Evolutionary conservation across 2,113 vertebrate species (phyloP).

Genomic region (Micronycteris hirsuta): DNA sequence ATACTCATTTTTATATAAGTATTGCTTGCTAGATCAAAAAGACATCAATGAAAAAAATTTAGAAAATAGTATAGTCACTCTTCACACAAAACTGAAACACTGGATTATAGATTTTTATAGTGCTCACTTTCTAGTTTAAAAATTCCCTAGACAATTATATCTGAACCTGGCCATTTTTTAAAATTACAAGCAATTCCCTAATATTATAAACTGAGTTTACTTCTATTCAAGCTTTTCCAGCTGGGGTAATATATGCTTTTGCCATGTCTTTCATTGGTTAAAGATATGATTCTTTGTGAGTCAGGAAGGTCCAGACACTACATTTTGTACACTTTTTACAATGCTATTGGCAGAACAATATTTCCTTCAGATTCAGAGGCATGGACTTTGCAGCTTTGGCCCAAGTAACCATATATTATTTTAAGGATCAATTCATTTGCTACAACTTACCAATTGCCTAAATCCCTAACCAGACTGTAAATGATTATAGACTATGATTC

Average conservation of each 20-base stretch:
- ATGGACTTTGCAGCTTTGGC: background rate
- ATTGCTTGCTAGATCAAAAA: conserved; percentile 49
- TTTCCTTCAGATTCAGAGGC: background rate
- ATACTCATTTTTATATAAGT: conserved; percentile 43
- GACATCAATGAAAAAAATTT: background rate
- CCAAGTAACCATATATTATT: background rate
- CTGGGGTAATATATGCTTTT: background rate
- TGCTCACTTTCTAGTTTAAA: background rate
- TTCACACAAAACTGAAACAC: background rate
- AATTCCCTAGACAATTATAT: background rate
- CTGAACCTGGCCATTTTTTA: conserved; percentile 27
- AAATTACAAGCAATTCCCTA: background rate
- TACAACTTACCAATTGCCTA: background rate
- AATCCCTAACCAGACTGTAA: background rate
- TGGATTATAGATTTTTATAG: background rate
- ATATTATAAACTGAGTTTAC: background rate
- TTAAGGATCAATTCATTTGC: background rate
- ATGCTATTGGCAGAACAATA: background rate
- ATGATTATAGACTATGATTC: background rate
- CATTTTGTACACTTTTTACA: background rate
- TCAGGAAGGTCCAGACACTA: background rate
- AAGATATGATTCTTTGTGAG: background rate
- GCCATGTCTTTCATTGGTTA: background rate
- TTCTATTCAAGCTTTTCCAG: background rate
- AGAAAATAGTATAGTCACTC: conserved; percentile 32